These are phyloP conservation scores for Ondatra zibethicus DNA, from an alignment of 2,113 vertebrate species.

Conservation along the genomic window DNA sequence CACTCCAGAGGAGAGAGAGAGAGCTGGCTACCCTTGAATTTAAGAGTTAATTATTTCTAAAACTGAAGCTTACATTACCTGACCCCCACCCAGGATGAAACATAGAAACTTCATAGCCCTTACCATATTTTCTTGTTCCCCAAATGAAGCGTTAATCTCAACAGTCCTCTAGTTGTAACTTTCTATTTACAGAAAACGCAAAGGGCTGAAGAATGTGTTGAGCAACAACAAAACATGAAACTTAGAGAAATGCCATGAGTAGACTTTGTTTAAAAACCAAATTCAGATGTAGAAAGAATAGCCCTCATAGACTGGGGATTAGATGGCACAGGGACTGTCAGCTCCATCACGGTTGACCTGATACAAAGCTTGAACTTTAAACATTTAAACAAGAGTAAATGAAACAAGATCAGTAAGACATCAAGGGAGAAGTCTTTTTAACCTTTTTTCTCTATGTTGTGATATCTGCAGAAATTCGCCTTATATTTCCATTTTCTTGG, in stretches of 20 bases:
- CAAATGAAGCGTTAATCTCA: background rate
- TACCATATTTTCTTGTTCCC: background rate
- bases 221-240: slow-evolving; percentile 8
- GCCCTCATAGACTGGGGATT: background rate
- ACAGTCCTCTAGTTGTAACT: background rate
- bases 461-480: background rate
- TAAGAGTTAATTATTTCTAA: slow-evolving; percentile 1
- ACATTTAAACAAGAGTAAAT: slow-evolving; percentile 36
- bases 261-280: background rate
- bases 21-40: background rate
- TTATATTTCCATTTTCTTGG: background rate
- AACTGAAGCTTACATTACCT: background rate
- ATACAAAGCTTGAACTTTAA: slow-evolving; percentile 27
- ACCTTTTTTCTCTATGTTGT: background rate
- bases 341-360: background rate
- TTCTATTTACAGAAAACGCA: slow-evolving; percentile 10
- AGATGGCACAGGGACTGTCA: background rate
- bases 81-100: background rate
- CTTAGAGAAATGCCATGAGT: background rate
- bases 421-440: background rate
- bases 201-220: background rate
- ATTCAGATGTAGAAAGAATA: slow-evolving; percentile 7
- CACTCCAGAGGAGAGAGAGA: background rate
- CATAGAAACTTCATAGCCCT: background rate
- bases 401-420: slow-evolving; percentile 1